A percentile compares a stretch with the other conserved stretches of the same genome.
phyloP scores from a whole-genome alignment of 2,888 invertebrate species.

The Zaprionus bogoriensis region DNA sequence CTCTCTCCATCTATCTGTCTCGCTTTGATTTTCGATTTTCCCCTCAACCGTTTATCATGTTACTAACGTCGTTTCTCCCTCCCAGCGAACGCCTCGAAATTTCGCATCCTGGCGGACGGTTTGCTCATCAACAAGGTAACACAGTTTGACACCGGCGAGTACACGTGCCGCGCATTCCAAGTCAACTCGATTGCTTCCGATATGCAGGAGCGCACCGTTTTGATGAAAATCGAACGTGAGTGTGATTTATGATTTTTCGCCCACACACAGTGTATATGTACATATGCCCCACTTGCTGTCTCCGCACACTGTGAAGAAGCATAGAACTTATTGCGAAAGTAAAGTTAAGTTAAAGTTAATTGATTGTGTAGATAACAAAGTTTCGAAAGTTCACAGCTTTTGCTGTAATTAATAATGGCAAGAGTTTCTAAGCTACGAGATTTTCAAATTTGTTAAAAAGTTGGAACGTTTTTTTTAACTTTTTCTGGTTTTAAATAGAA shows the following conservation, averaged over 20 bases:
- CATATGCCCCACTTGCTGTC: not conserved
- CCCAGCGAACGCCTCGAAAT: conserved; percentile 79
- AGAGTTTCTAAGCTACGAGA: too few relatives aligned
- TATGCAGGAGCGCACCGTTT: conserved; percentile 84
- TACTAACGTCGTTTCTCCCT: not conserved
- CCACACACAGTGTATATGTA: not conserved
- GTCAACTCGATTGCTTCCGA: conserved; percentile 84
- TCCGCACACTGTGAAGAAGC: conserved; percentile 36
- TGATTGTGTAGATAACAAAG: not conserved
- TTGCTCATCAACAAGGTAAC: conserved; percentile 85
- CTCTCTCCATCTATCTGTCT: not conserved
- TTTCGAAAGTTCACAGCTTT: not conserved
- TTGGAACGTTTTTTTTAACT: too few relatives aligned
- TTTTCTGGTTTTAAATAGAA: too few relatives aligned
- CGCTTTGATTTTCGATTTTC: conserved; percentile 28
- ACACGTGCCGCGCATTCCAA: conserved; percentile 85
- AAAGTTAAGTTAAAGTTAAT: not conserved
- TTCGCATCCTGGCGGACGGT: conserved; percentile 84
- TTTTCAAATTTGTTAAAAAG: too few relatives aligned
- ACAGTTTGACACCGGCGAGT: conserved; percentile 85
- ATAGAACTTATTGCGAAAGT: not conserved
- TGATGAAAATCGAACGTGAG: conserved; percentile 86
- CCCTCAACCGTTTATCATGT: too few relatives aligned
- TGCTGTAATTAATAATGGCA: not conserved
- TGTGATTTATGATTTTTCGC: conserved; percentile 74